Base-by-base conservation (phyloP, 1,140 invertebrate species). In the Papilio dardanus region DNA sequence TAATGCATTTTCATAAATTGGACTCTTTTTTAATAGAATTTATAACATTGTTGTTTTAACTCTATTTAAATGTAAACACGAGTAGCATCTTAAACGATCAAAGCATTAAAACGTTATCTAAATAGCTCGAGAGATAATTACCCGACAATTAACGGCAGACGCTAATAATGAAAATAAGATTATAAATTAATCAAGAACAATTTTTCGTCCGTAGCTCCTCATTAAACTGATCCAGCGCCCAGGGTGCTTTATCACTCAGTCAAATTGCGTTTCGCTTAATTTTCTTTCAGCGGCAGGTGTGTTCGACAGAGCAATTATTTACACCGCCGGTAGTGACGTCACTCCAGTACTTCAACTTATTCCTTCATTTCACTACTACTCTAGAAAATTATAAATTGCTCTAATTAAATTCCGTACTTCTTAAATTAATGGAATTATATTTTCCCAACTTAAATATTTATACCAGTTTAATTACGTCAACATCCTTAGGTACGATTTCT, bases 301-400 rank as follows among this genome's bases (percentile, higher is more conserved):
- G 89, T 93, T 93, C 92, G 90, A 93, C 92, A 92, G 90, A 91
- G 90, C 88, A 93, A 93, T 93, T 93, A 93, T 93, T 93, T 92
- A 93, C 89, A 91, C 82, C 89, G 91, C 84, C 87, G 86, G 86
- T 79, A 76, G 84, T 89, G 89, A 91, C 89, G 90, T 91, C 89
- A 90, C 82, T 85, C 81, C 82, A 74, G 76, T 62, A 74, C 42
- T 79, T 73, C 75, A 76, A 66, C 77, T 79, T 80, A 77, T 82
- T 79, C 76, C 83, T 88, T 82, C 84, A 84, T 88, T 90, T 86
- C 67, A 81, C n/a, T 87, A 79, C 77, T 82, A 86, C 79, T 88
- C 85, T 87, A 85, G 81, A 88, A 89, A 89, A 84, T 90, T 89
- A 79, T 67, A 80, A 87, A 86, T 78, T 82, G 77, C 84, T 77